Evolutionary conservation across 2,888 invertebrate species (phyloP).

Genomic region (Leptarthrus brevirostris): DNA sequence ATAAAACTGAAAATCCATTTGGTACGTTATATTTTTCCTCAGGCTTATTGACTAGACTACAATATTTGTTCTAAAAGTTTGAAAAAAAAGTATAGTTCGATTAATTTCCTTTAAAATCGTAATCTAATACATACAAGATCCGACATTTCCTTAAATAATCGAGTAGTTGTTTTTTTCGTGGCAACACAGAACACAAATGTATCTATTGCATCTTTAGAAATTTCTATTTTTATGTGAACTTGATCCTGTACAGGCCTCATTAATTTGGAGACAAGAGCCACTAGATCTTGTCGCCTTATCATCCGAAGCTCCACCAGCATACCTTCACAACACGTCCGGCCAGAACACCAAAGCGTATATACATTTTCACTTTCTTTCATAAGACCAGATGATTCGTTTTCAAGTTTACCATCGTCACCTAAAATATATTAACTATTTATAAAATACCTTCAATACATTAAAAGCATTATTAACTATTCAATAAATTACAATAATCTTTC

Average conservation of each 20-base stretch:
- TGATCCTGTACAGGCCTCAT: conserved; percentile 90
- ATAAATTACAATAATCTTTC: too few relatives aligned
- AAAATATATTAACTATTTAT: conserved; percentile 26
- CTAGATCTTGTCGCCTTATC: conserved; percentile 95
- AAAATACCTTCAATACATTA: too few relatives aligned
- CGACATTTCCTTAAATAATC: conserved; percentile 90
- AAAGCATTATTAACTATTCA: conserved; percentile 22
- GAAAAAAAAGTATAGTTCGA: conserved; percentile 17
- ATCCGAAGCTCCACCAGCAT: conserved; percentile 96
- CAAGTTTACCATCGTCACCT: conserved; percentile 85
- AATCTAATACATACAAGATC: conserved; percentile 77
- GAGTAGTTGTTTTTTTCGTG: conserved; percentile 85
- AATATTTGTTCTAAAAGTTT: conserved; percentile 76
- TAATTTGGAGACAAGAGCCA: conserved; percentile 84
- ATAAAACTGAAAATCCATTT: conserved; percentile 79
- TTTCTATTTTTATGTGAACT: conserved; percentile 84
- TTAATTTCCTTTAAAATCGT: neutral
- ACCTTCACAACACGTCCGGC: conserved; percentile 93
- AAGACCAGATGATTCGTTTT: conserved; percentile 76
- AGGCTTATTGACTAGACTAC: conserved; percentile 80
- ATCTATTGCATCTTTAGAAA: conserved; percentile 92
- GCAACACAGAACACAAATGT: conserved; percentile 93
- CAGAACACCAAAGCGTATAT: conserved; percentile 96
- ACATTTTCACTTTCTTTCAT: conserved; percentile 94
- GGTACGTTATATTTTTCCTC: conserved; percentile 86